Base-by-base conservation (phyloP, 2,113 vertebrate genomes). In the Nycticebus coucang region DNA sequence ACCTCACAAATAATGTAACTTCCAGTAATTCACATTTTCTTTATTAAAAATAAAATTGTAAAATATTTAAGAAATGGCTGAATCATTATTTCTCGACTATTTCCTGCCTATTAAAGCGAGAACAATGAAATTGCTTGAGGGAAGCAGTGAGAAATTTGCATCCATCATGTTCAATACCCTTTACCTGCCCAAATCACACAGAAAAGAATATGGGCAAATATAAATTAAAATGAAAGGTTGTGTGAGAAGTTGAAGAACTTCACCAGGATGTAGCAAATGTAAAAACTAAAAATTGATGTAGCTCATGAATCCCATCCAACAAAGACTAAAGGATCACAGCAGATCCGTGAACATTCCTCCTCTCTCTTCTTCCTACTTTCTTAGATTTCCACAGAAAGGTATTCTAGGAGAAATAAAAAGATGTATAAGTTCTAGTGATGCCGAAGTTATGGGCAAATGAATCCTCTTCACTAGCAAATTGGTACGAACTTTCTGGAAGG, bases 211-310 rank as follows among this genome's bases (percentile, higher is more conserved):
- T 92, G 50, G 28, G 75, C 30, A 95, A 83, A 93, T 57, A 87
- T 19, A 95, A 96, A 92, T 93, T 93, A 87, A 95, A 96, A 87
- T 59, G 60, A 59, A 95, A 80, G 82, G 91, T 94, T 94, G 66
- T 14, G 35, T 68, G 74, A 72, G 30, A 87, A n/a, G 74, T 83
- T 74, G 66, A 91, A 91, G 45, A 86, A 83, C 22, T 24, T 79
- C 33, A 9, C 17, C 30, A 83, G 80, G 13, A 77, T 75, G 72
- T 72, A 79, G 71, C 75, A 92, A 60, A 55, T 37, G 6, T 89
- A 64, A 71, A 93, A 91, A 75, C 33, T n/a, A 69, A 95, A 96
- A 95, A 37, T 19, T 92, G 53, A 75, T 82, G 18, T 33, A 80
- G 41, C 37, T 35, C n/a, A 78, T 35, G n/a, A 89, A 14, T 35